Conservation (phyloP, 2,888 invertebrate genomes). For the Catocala nupta region DNA sequence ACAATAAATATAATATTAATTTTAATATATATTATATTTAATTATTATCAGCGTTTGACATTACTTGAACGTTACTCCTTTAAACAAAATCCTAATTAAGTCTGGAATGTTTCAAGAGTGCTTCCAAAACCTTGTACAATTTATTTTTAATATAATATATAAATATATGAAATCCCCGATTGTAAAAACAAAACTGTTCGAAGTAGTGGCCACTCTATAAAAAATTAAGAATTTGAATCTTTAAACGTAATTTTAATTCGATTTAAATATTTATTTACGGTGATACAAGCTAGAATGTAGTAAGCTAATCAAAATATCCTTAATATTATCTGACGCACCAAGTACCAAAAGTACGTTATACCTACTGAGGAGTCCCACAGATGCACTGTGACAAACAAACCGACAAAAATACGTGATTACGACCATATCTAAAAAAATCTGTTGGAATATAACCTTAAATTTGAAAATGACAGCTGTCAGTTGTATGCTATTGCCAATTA, state of each 20-base stretch:
- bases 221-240: constrained; percentile 58
- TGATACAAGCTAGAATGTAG: constrained; percentile 63
- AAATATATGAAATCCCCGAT: constrained; percentile 3
- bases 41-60: too few species aligned
- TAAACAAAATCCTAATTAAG: too few species aligned
- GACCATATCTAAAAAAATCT: background rate
- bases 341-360: constrained; percentile 67
- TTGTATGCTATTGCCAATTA: too few species aligned
- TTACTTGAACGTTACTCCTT: background rate
- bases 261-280: constrained; percentile 65
- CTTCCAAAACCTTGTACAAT: background rate
- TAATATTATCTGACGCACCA: constrained; percentile 74
- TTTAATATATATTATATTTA: too few species aligned
- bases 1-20: too few species aligned
- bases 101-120: background rate
- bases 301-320: constrained; percentile 62
- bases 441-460: too few species aligned
- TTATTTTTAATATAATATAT: background rate
- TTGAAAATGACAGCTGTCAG: too few species aligned
- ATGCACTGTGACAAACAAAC: constrained; percentile 15
- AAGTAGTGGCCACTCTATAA: constrained; percentile 79
- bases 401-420: background rate
- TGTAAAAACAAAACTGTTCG: constrained; percentile 63
- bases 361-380: constrained; percentile 51
- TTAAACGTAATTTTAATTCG: constrained; percentile 58